These are phyloP conservation scores for Malacoctenus gilli DNA, from an alignment of 2,797 vertebrate species.

Conservation along the genomic window DNA sequence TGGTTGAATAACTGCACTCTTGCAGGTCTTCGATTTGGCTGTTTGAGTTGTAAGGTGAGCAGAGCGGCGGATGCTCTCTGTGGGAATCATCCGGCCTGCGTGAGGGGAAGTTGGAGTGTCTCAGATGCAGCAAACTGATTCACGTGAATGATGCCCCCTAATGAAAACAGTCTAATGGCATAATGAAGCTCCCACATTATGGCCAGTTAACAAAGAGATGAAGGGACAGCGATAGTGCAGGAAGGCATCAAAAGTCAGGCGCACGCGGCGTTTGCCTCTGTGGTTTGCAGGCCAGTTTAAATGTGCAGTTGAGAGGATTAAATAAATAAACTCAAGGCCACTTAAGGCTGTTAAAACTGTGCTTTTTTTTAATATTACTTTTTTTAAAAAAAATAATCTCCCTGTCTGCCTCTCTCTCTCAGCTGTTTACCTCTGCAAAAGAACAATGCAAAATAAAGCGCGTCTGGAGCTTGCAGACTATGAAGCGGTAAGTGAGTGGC, in stretches of 20 bases:
- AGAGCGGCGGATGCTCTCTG: slow-evolving; percentile 32
- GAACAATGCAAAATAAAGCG: slow-evolving; percentile 99
- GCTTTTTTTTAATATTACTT: slow-evolving; percentile 42
- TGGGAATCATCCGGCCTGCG: slow-evolving; percentile 53
- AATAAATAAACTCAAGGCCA: slow-evolving; percentile 65
- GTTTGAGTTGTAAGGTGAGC: slow-evolving; percentile 34
- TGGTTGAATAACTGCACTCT: no score
- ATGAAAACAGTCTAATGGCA: slow-evolving; percentile 71
- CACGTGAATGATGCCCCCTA: slow-evolving; percentile 60
- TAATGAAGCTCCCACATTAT: slow-evolving; percentile 68
- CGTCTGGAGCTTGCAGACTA: slow-evolving; percentile 97
- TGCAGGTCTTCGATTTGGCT: slow-evolving; percentile 6
- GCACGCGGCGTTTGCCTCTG: slow-evolving; percentile 38
- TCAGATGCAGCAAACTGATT: slow-evolving; percentile 53
- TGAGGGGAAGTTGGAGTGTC: slow-evolving; percentile 47
- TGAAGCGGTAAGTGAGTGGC: slow-evolving; percentile 89
- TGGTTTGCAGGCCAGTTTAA: slow-evolving; percentile 66
- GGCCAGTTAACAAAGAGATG: slow-evolving; percentile 67
- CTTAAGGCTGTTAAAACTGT: slow-evolving; percentile 70
- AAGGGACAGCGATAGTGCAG: slow-evolving; percentile 48
- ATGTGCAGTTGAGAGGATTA: slow-evolving; percentile 75
- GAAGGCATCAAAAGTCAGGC: slow-evolving; percentile 61
- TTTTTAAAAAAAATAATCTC: no score
- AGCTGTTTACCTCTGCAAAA: slow-evolving; percentile 99
- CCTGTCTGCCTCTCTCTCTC: slow-evolving; percentile 62